A percentile compares a stretch with the other conserved stretches of the same genome.
Conservation (phyloP, 2,888 invertebrate genomes). For the Gastracanthus pulcherrimus region DNA sequence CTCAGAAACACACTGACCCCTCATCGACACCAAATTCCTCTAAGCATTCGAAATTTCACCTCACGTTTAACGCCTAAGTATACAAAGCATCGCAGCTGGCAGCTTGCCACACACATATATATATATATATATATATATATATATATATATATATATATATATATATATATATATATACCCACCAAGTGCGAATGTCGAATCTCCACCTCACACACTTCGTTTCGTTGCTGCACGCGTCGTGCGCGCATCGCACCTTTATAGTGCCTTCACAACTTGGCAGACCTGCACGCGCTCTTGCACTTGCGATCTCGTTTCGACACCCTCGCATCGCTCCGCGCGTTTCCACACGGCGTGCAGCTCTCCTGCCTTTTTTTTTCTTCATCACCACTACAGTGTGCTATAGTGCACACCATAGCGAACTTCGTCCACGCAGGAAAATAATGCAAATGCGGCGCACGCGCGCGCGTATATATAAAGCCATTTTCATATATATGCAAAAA, state of each 20-base stretch:
- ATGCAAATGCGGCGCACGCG: neutral
- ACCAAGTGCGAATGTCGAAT: too few relatives aligned
- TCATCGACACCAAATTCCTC: too few relatives aligned
- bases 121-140: too few relatives aligned
- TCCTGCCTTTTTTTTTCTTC: neutral
- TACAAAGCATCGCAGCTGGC: too few relatives aligned
- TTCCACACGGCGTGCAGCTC: neutral
- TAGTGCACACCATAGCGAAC: too few relatives aligned
- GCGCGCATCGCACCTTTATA: neutral
- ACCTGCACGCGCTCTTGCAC: neutral
- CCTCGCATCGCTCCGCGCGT: neutral
- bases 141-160: neutral
- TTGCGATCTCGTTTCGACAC: constrained; percentile 28
- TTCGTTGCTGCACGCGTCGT: neutral
- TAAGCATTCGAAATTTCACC: too few relatives aligned
- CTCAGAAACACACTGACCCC: too few relatives aligned
- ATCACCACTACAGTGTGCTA: too few relatives aligned
- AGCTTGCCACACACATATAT: too few relatives aligned
- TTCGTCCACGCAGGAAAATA: neutral
- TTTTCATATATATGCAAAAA: neutral
- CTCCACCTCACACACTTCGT: too few relatives aligned
- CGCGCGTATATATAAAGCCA: neutral
- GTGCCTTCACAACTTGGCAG: neutral
- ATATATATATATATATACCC: too few relatives aligned
- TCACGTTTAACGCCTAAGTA: too few relatives aligned